Conservation (phyloP, 2,113 vertebrate genomes). For the Myotis yumanensis region DNA sequence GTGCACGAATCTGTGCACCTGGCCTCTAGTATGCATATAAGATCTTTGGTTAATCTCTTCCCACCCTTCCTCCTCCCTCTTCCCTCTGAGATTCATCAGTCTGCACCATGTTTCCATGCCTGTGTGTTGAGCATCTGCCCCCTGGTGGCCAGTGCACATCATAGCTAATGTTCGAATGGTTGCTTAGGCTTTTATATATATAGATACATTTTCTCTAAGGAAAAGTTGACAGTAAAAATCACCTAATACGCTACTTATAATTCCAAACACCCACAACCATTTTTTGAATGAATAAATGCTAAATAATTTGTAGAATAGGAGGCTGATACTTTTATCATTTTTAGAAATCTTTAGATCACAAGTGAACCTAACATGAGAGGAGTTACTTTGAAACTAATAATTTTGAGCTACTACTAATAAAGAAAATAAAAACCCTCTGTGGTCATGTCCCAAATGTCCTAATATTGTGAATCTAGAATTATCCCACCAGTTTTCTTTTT, state of each 20-base stretch:
- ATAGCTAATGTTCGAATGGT: no score
- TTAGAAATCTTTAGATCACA: constrained; percentile 23
- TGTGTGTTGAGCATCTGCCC: no score
- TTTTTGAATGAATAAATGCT: constrained; percentile 2
- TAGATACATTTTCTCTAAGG: not conserved
- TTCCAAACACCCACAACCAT: not conserved
- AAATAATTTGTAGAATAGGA: not conserved
- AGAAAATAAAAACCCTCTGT: not conserved
- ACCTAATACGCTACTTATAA: not conserved
- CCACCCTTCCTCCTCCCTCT: no score
- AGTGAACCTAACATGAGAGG: not conserved
- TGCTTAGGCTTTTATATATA: no score
- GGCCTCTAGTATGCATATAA: no score
- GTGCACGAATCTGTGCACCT: no score
- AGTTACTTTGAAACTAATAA: not conserved
- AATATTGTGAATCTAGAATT: not conserved
- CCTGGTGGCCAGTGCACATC: no score
- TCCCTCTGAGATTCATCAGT: no score
- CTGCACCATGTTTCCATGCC: no score
- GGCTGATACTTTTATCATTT: not conserved
- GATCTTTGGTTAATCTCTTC: no score
- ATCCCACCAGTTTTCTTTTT: not conserved
- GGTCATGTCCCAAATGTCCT: not conserved
- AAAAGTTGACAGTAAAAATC: not conserved
- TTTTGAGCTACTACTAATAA: not conserved